These are phyloP conservation scores for Thamnophis sirtalis DNA, from an alignment of 2,113 vertebrate genomes.

Conservation along the genomic window DNA sequence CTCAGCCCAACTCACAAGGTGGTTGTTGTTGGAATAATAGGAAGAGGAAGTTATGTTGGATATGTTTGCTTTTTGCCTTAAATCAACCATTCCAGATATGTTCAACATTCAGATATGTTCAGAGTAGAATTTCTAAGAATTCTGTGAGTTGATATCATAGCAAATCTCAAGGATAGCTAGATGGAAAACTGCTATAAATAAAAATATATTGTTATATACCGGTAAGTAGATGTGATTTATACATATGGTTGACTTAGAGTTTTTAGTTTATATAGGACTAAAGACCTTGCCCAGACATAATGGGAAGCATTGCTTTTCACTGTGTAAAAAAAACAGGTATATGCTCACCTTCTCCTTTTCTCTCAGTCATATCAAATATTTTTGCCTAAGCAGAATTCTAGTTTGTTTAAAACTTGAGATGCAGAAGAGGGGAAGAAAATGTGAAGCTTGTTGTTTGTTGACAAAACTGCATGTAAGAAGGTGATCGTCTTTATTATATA, in stretches of 20 bases:
- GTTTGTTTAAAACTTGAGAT: background rate
- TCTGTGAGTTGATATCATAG: background rate
- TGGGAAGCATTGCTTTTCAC: background rate
- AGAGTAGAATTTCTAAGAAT: background rate
- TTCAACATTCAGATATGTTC: background rate
- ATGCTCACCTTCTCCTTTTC: background rate
- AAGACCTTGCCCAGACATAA: background rate
- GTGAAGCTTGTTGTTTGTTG: background rate
- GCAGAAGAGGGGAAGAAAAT: background rate
- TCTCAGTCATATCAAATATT: background rate
- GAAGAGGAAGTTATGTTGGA: no score
- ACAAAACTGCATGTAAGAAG: background rate
- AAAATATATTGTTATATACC: background rate
- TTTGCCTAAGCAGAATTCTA: background rate
- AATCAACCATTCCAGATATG: background rate
- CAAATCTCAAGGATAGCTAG: background rate
- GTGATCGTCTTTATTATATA: background rate
- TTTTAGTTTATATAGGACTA: background rate
- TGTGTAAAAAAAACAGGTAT: background rate
- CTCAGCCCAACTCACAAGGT: no score
- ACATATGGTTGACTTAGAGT: background rate
- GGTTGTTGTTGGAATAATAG: no score
- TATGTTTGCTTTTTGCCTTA: background rate
- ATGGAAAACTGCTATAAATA: background rate
- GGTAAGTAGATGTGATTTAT: background rate